These are phyloP conservation scores for Pristionchus pacificus DNA, from an alignment of 1,140 invertebrate species.

Conservation along the genomic window DNA sequence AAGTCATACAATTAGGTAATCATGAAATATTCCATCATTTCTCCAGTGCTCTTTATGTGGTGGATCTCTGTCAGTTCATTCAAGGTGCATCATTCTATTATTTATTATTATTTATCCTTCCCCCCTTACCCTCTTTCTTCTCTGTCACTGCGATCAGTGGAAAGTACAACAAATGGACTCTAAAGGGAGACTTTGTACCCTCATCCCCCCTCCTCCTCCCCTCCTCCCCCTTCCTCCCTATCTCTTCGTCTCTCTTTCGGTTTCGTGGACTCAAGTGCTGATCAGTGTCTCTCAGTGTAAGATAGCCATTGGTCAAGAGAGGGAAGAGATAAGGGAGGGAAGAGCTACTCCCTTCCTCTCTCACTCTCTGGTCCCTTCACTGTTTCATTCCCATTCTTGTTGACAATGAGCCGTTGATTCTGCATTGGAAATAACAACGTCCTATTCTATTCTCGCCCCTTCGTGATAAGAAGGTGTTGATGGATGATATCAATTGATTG, in stretches of 20 bases:
- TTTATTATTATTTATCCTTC: background rate
- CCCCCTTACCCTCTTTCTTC: background rate
- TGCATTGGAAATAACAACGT: background rate
- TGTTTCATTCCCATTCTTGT: too few species aligned
- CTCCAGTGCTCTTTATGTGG: too few species aligned
- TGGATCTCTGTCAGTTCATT: background rate
- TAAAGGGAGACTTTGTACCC: background rate
- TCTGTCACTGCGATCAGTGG: background rate
- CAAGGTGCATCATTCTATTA: background rate
- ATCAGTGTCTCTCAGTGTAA: background rate
- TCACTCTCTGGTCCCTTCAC: too few species aligned
- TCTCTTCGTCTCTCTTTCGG: background rate
- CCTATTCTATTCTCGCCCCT: background rate
- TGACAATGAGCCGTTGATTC: too few species aligned
- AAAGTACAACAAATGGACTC: background rate
- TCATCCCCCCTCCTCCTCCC: background rate
- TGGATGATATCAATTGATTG: background rate
- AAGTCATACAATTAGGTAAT: too few species aligned
- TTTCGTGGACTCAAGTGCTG: background rate
- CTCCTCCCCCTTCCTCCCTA: background rate
- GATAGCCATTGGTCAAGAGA: too few species aligned
- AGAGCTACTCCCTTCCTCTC: too few species aligned
- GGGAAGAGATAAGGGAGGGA: too few species aligned
- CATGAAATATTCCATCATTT: too few species aligned
- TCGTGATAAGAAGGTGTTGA: background rate